Conservation (phyloP, 2,888 invertebrate genomes). For the Diaprepes abbreviatus region DNA sequence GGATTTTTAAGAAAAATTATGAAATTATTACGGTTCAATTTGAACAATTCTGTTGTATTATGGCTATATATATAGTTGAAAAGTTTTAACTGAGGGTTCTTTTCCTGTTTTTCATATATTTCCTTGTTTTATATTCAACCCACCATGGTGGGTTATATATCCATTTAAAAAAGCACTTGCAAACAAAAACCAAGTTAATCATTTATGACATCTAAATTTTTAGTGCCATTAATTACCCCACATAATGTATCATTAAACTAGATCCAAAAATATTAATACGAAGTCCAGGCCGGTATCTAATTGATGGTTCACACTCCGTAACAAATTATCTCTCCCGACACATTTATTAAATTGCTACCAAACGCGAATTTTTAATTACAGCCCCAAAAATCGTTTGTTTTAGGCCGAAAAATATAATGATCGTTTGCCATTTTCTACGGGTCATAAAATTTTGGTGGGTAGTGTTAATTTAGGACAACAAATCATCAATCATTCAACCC, state of each 20-base stretch:
- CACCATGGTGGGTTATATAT: too few species aligned
- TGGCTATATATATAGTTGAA: too few species aligned
- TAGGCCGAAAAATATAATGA: constrained; percentile 38
- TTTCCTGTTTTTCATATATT: too few species aligned
- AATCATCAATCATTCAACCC: constrained; percentile 43
- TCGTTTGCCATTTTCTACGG: constrained; percentile 40
- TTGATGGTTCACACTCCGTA: constrained; percentile 31
- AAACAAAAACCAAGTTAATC: too few species aligned
- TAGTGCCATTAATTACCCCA: neutral
- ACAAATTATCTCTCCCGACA: constrained; percentile 50
- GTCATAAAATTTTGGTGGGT: constrained; percentile 23
- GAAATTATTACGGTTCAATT: too few species aligned
- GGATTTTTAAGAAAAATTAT: too few species aligned
- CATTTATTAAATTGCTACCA: constrained; percentile 53
- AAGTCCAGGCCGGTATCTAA: neutral
- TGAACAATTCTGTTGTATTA: too few species aligned
- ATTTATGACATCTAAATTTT: too few species aligned
- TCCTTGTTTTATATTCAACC: too few species aligned
- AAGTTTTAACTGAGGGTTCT: too few species aligned
- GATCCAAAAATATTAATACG: neutral
- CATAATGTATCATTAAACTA: neutral
- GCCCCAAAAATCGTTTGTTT: constrained; percentile 38
- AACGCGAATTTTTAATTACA: constrained; percentile 53
- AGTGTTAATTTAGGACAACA: constrained; percentile 31
- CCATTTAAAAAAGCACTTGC: too few species aligned